Evolutionary conservation across 2,113 vertebrate genomes (phyloP).

Genomic region (Genyomyrus donnyi): DNA sequence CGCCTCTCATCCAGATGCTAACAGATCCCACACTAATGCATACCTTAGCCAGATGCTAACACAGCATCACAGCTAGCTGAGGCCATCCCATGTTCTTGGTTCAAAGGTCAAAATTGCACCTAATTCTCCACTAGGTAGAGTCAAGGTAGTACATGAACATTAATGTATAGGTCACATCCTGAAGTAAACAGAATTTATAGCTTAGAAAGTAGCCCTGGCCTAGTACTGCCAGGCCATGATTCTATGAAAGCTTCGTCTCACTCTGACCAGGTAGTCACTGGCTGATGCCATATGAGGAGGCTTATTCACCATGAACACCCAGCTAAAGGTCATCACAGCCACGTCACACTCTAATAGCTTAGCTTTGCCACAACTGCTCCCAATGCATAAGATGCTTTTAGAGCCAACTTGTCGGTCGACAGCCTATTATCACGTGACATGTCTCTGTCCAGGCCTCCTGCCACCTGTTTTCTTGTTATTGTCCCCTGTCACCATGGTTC

Average conservation of each 20-base stretch:
- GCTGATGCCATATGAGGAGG: neutral
- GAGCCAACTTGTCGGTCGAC: neutral
- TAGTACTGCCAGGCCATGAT: neutral
- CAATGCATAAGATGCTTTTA: neutral
- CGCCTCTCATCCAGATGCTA: neutral
- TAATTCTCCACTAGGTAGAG: neutral
- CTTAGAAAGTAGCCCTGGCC: neutral
- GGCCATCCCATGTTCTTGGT: neutral
- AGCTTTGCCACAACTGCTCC: neutral
- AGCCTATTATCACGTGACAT: neutral
- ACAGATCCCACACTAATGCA: neutral
- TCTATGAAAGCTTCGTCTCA: neutral
- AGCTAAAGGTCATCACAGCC: neutral
- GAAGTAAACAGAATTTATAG: neutral
- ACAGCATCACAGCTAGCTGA: neutral
- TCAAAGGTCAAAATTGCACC: neutral
- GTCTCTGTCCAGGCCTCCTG: neutral
- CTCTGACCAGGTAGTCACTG: neutral
- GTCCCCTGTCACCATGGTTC: conserved; percentile 22
- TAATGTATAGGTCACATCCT: neutral
- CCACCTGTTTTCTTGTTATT: conserved; percentile 21
- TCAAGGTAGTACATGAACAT: neutral
- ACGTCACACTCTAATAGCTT: neutral
- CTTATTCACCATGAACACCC: neutral
- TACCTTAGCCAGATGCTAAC: neutral